Evolutionary conservation across 2,113 vertebrate genomes (phyloP).

Genomic region (Trogon melanurus): DNA sequence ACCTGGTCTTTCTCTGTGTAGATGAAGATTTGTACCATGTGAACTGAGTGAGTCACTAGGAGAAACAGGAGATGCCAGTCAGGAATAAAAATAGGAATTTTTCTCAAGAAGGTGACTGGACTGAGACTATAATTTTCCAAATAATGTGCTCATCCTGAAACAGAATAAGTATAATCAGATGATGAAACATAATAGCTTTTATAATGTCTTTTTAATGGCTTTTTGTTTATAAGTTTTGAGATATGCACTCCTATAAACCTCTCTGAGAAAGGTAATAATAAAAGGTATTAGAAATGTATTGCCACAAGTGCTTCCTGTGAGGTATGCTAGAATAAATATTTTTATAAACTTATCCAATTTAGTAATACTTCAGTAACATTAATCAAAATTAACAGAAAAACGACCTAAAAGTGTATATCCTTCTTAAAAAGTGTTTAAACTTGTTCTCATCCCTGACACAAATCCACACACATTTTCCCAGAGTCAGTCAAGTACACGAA

Average conservation of each 20-base stretch:
- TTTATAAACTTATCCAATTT: background rate
- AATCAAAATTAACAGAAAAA: background rate
- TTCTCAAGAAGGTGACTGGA: background rate
- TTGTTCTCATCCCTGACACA: background rate
- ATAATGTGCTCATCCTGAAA: background rate
- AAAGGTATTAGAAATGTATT: background rate
- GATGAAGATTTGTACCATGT: background rate
- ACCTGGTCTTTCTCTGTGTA: background rate
- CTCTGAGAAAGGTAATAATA: background rate
- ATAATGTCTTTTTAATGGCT: background rate
- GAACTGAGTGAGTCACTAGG: constrained; percentile 14
- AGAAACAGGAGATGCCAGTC: background rate
- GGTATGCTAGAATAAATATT: background rate
- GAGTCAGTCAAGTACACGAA: background rate
- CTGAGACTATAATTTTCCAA: constrained; percentile 22
- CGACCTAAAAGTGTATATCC: background rate
- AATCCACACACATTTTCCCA: background rate
- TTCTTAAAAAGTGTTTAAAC: background rate
- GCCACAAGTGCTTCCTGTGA: background rate
- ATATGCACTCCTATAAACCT: background rate
- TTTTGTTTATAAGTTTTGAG: constrained; percentile 13
- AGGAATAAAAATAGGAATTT: constrained; percentile 23
- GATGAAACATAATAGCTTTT: background rate
- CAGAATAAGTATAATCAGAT: background rate
- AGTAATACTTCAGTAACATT: background rate